Evolutionary conservation across 2,113 vertebrate genomes (phyloP).

Genomic region (Pygoscelis adeliae): DNA sequence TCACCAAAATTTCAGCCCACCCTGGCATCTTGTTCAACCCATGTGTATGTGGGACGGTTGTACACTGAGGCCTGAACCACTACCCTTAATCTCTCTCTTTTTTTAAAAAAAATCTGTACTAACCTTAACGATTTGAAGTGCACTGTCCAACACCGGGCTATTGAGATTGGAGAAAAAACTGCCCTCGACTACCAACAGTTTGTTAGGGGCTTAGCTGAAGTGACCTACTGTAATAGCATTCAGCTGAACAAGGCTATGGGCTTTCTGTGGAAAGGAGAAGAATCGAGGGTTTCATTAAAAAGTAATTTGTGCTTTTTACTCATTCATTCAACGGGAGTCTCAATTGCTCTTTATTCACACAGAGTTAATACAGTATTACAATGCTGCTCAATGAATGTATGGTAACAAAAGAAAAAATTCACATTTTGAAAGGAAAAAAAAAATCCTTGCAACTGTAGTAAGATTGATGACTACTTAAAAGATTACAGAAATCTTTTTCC

Average conservation of each 20-base stretch:
- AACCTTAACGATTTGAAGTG: slow-evolving; percentile 67
- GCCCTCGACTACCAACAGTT: slow-evolving; percentile 67
- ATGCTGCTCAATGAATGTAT: slow-evolving; percentile 76
- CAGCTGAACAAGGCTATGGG: slow-evolving; percentile 60
- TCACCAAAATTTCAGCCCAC: slow-evolving; percentile 40
- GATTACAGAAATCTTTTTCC: slow-evolving; percentile 51
- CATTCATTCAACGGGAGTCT: slow-evolving; percentile 71
- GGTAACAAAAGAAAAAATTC: slow-evolving; percentile 75
- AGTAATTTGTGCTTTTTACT: slow-evolving; percentile 80
- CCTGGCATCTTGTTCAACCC: background rate
- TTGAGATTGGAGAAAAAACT: slow-evolving; percentile 59
- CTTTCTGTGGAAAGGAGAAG: slow-evolving; percentile 68
- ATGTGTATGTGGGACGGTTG: background rate
- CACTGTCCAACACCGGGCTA: slow-evolving; percentile 64
- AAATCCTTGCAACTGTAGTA: slow-evolving; percentile 49
- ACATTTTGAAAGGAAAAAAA: slow-evolving; percentile 63
- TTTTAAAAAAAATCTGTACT: background rate
- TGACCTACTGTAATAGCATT: slow-evolving; percentile 71
- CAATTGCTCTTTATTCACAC: slow-evolving; percentile 77
- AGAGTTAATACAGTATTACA: slow-evolving; percentile 77
- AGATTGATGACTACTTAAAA: slow-evolving; percentile 72
- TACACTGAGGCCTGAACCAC: slow-evolving; percentile 44
- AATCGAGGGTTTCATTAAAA: slow-evolving; percentile 80
- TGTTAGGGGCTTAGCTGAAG: slow-evolving; percentile 75
- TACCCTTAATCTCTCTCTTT: slow-evolving; percentile 52